phyloP scores from a whole-genome alignment of 2,888 invertebrate species.

The Dicroscelio sp. region DNA sequence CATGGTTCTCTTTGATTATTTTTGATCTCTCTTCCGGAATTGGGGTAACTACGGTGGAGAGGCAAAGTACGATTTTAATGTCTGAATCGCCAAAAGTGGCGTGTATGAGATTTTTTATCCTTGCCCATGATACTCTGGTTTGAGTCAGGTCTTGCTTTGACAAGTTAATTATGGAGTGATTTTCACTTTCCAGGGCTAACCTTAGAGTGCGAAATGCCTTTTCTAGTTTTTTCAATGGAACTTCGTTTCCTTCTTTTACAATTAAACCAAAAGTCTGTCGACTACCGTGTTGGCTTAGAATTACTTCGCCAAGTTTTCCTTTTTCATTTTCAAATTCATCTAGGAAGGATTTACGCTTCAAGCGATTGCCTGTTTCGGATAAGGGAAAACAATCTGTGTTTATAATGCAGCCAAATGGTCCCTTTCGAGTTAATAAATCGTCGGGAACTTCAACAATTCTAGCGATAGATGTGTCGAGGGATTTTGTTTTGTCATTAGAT shows the following conservation, averaged over 20 bases:
- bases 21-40: neutral
- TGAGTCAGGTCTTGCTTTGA: neutral
- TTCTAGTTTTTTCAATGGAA: neutral
- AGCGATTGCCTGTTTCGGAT: neutral
- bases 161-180: neutral
- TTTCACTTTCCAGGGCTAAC: neutral
- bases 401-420: neutral
- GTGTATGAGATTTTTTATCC: neutral
- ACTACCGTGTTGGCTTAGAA: neutral
- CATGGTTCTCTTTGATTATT: neutral
- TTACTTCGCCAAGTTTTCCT: neutral
- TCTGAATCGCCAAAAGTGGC: neutral
- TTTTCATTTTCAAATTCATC: neutral
- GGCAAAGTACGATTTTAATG: conserved; percentile 2
- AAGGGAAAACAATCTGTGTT: neutral
- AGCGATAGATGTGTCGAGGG: neutral
- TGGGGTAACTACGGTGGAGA: conserved; percentile 38
- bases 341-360: neutral
- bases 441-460: neutral
- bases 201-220: neutral
- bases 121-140: neutral
- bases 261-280: neutral
- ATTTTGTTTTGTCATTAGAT: neutral
- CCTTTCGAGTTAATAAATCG: neutral
- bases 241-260: neutral